Evolutionary conservation across 2,797 vertebrate species (phyloP), one percentile per base, ranked within the genome.

Genomic region (Rhodeus uyekii): DNA sequence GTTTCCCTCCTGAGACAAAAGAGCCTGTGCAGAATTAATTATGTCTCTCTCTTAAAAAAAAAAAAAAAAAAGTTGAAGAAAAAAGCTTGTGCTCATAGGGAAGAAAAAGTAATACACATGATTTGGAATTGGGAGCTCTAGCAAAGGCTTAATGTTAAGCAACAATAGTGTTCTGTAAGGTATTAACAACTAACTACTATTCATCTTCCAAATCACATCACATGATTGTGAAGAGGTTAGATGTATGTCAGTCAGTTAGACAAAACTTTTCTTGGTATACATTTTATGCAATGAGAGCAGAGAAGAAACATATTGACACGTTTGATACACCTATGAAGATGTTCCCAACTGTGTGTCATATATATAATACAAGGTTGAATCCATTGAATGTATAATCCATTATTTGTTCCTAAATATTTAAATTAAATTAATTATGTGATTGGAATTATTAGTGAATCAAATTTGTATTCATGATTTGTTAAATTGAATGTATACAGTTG

Each of bases 1-100:
- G 75, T 72, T 82, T 75, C 67, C 46, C 84, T 85, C 83, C 61
- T 72, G 83, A 85, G 83, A 85, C 74, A 77, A 85, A 77, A 34
- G 38, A 77, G 67, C 63, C 74, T 73, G 75, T 73, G 67, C 67
- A 78, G 77, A 81, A 85, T 85, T 78, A 85, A 85, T 85, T 75
- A 85, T 78, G 67, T 55, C 67, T 81, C 67, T 78, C 29, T 44
- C n/a, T 77, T n/a, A 80, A 71, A 81, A 44, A 6, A 19, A 24
- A 19, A 50, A 9, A 55, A 55, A 13, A 5, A 48, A 48, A 18
- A 6, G n/a, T n/a, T n/a, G n/a, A 4, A 1, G 27, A 61, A 76
- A 38, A 22, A 78, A 39, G 19, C 22, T 38, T 55, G 34, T 38
- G 65, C 81, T 71, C 55, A 60, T 39, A 50, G 58, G 44, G n/a